These are phyloP conservation scores for Penaeus monodon DNA, from an alignment of 2,888 invertebrate species.

Conservation along the genomic window DNA sequence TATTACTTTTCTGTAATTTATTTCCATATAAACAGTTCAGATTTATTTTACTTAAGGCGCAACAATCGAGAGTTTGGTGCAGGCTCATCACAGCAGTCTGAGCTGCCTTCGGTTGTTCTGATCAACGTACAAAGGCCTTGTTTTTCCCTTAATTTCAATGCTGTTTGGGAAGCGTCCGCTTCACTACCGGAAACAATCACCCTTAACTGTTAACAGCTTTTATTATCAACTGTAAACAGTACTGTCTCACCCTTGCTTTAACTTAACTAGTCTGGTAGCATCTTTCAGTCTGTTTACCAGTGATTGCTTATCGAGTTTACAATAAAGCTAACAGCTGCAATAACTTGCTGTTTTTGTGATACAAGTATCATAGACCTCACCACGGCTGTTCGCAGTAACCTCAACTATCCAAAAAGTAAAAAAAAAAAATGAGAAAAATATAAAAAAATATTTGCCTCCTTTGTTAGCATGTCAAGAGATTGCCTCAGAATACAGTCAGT, in stretches of 20 bases:
- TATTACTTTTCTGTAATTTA: background rate
- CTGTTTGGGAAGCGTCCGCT: conserved; percentile 29
- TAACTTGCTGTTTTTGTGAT: conserved; percentile 25
- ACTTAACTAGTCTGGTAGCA: conserved; percentile 28
- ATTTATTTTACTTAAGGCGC: conserved; percentile 13
- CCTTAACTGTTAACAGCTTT: conserved; percentile 19
- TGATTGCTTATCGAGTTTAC: conserved; percentile 33
- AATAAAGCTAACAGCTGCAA: conserved; percentile 28
- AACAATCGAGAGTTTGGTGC: conserved; percentile 25
- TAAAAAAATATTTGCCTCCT: conserved; percentile 24
- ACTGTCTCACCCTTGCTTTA: conserved; percentile 32
- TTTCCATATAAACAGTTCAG: conserved; percentile 5
- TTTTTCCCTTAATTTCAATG: conserved; percentile 23
- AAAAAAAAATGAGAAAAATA: no score
- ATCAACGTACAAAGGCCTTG: conserved; percentile 48
- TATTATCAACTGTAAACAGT: conserved; percentile 37
- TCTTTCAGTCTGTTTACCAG: conserved; percentile 35
- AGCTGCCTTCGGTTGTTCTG: conserved; percentile 35
- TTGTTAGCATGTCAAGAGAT: conserved; percentile 22
- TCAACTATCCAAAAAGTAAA: conserved; percentile 14
- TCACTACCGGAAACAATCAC: conserved; percentile 29
- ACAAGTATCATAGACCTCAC: conserved; percentile 38
- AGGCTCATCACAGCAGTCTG: conserved; percentile 36
- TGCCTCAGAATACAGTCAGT: conserved; percentile 36
- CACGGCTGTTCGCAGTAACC: conserved; percentile 38